A percentile compares a stretch with the other conserved stretches of the same genome.
Evolutionary conservation across 2,797 vertebrate species (phyloP).

Genomic region (Pipistrellus nathusii): DNA sequence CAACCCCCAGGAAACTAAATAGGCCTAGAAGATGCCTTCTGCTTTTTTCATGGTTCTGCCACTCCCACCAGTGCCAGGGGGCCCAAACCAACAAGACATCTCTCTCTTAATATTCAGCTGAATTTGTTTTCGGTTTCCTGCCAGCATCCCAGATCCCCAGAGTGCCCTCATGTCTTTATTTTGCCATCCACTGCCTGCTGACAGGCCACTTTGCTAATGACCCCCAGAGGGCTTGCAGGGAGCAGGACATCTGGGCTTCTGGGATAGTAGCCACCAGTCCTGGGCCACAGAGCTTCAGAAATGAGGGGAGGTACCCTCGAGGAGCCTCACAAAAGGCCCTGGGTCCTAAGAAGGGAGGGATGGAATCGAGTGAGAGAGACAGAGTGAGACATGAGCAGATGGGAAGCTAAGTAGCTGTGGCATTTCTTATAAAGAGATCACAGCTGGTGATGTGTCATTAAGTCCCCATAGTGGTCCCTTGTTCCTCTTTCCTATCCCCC

Average conservation of each 20-base stretch:
- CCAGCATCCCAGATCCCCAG: slow-evolving; percentile 11
- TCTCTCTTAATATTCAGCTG: slow-evolving; percentile 41
- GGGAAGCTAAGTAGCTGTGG: slow-evolving; percentile 54
- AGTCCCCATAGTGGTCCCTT: not conserved
- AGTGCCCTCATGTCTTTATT: not conserved
- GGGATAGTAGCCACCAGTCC: not conserved
- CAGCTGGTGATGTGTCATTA: slow-evolving; percentile 43
- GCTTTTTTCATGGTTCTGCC: not conserved
- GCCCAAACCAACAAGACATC: not conserved
- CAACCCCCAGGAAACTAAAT: not conserved
- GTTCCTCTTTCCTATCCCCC: not conserved
- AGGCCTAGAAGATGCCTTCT: not conserved
- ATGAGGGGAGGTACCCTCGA: not conserved
- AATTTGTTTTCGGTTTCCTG: slow-evolving; percentile 58
- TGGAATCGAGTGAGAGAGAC: not conserved
- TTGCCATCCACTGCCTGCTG: slow-evolving; percentile 64
- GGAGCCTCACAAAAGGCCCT: not conserved
- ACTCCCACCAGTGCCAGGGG: not conserved
- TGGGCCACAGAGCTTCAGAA: not conserved
- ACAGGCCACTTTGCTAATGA: not conserved
- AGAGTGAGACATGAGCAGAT: slow-evolving; percentile 31
- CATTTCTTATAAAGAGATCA: slow-evolving; percentile 59
- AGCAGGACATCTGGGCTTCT: not conserved
- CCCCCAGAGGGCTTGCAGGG: not conserved
- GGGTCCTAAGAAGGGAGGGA: not conserved